phyloP scores from a whole-genome alignment of 2,888 invertebrate species.

The Diaphora mendica region DNA sequence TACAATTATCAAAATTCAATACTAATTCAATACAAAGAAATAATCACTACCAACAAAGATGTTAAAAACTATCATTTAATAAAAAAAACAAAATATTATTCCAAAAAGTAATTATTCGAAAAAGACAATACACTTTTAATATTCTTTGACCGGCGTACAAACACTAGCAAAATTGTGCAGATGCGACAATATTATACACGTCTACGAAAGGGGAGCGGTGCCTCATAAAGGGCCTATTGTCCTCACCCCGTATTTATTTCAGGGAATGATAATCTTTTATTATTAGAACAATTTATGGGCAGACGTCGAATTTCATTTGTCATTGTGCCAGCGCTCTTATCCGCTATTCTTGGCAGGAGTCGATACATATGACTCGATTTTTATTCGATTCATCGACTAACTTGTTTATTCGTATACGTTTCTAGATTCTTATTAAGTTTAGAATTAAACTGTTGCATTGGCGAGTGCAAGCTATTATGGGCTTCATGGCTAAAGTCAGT shows the following conservation, averaged over 20 bases:
- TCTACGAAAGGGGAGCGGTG: constrained; percentile 53
- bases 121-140: constrained; percentile 17
- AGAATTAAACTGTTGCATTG: background rate
- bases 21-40: background rate
- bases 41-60: background rate
- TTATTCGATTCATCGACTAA: constrained; percentile 29
- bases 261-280: constrained; percentile 83
- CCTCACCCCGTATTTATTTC: constrained; percentile 81
- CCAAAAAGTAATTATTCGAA: background rate
- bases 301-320: constrained; percentile 80
- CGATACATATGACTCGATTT: constrained; percentile 39
- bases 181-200: constrained; percentile 48
- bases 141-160: constrained; percentile 15
- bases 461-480: background rate
- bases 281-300: constrained; percentile 81
- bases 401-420: background rate
- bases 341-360: constrained; percentile 39
- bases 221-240: constrained; percentile 81
- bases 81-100: background rate
- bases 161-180: constrained; percentile 48
- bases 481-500: background rate
- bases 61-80: too few species aligned
- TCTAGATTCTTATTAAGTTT: background rate
- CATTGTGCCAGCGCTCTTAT: constrained; percentile 63
- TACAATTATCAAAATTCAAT: too few species aligned